A percentile compares a stretch with the other conserved stretches of the same genome.
phyloP scores from a whole-genome alignment of 2,797 vertebrate species.

The Myotis daubentonii region DNA sequence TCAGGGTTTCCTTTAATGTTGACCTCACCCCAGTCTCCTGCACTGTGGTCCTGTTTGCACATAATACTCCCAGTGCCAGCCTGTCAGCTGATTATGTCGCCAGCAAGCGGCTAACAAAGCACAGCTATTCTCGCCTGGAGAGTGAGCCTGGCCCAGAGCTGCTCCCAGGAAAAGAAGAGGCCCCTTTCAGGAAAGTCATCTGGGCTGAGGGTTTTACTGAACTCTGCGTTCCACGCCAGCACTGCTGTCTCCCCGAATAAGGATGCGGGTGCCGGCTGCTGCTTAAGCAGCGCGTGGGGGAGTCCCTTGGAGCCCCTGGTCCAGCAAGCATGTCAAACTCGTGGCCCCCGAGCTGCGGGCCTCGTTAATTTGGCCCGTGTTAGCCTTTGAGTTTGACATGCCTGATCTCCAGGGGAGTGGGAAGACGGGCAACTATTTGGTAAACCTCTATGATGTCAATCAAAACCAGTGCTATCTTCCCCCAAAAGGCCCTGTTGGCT shows the following conservation, averaged over 20 bases:
- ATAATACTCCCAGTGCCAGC: conserved; percentile 59
- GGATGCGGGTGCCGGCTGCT: not conserved
- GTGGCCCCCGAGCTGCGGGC: accelerated
- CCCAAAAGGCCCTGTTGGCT: not conserved
- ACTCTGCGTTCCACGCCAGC: not conserved
- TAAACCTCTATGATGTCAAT: not conserved
- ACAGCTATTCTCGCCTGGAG: conserved; percentile 39
- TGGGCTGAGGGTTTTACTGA: conserved; percentile 43
- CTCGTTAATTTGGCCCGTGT: too few species aligned
- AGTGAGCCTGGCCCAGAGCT: conserved; percentile 60
- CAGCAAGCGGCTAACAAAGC: conserved; percentile 66
- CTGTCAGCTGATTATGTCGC: conserved; percentile 76
- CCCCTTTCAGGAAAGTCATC: conserved; percentile 33
- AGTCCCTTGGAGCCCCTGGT: not conserved
- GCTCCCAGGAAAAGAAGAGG: conserved; percentile 3
- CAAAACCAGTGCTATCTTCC: not conserved
- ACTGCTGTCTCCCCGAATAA: not conserved
- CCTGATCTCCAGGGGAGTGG: too few species aligned
- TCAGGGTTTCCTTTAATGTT: conserved; percentile 56
- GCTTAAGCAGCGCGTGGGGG: not conserved
- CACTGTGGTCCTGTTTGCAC: conserved; percentile 35
- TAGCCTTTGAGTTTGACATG: too few species aligned
- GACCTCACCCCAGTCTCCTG: conserved; percentile 37
- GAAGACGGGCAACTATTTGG: not conserved
- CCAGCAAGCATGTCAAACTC: not conserved